A percentile compares a stretch with the other conserved stretches of the same genome.
Conservation (phyloP, 2,797 vertebrate genomes). For the Peromyscus eremicus region DNA sequence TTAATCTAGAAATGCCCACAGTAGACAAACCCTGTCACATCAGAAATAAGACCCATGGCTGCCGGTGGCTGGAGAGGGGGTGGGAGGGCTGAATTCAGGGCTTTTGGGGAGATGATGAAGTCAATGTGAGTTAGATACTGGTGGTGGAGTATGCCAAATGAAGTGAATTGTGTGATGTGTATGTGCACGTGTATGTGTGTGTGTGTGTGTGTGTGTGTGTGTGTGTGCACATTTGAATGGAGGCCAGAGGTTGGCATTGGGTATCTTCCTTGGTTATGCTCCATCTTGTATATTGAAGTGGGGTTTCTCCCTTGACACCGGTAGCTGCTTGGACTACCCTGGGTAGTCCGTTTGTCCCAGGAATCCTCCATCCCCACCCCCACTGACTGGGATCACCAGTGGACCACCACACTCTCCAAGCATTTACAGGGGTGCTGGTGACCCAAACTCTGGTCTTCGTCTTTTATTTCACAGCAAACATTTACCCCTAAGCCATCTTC, state of each 20-base stretch:
- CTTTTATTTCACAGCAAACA: not conserved
- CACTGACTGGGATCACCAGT: not conserved
- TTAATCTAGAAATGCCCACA: not conserved
- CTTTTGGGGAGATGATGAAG: not conserved
- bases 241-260: not conserved
- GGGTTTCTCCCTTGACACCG: not conserved
- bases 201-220: not conserved
- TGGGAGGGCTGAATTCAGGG: accelerated
- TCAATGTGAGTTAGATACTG: not conserved
- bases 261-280: not conserved
- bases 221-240: not conserved
- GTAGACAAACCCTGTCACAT: not conserved
- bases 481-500: not conserved
- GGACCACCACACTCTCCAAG: not conserved
- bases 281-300: not conserved
- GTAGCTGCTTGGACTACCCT: not conserved
- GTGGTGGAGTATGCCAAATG: not conserved
- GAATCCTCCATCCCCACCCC: too few relatives aligned
- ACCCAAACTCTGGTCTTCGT: not conserved
- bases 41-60: not conserved
- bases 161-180: not conserved
- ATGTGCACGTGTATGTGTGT: not conserved
- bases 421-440: not conserved
- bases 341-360: not conserved
- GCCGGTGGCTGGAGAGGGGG: accelerated